Percentiles rank a stretch among this genome's conserved stretches.
Evolutionary conservation across 2,113 vertebrate species (phyloP).

Genomic region (Mesitornis unicolor): DNA sequence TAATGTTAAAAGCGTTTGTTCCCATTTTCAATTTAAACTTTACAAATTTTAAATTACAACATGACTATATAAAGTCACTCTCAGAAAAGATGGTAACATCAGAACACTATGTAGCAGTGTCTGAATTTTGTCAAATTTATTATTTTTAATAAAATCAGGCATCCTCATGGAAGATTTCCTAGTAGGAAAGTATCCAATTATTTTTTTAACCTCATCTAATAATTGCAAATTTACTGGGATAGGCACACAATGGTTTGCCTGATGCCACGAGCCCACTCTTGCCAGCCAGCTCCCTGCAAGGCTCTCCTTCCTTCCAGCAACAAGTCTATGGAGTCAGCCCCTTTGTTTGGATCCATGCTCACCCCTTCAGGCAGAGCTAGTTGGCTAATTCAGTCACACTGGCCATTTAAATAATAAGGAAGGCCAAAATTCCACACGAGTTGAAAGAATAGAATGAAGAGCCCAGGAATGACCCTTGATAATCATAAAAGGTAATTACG

Average conservation of each 20-base stretch:
- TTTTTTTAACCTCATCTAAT: not conserved
- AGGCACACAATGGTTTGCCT: not conserved
- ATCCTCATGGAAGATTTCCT: not conserved
- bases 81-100: not conserved
- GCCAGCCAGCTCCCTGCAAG: not conserved
- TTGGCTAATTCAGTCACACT: constrained; percentile 48
- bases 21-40: not conserved
- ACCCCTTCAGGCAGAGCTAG: constrained; percentile 40
- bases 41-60: not conserved
- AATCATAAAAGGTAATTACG: constrained; percentile 62
- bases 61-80: not conserved
- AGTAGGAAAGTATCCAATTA: not conserved
- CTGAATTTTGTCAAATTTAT: not conserved
- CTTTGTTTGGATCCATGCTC: constrained; percentile 24
- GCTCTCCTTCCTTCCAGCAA: not conserved
- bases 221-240: not conserved
- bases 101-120: not conserved
- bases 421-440: constrained; percentile 32
- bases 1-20: not conserved
- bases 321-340: constrained; percentile 7
- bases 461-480: constrained; percentile 43
- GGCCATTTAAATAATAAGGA: constrained; percentile 64
- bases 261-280: not conserved
- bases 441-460: constrained; percentile 52
- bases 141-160: not conserved